phyloP scores from a whole-genome alignment of 2,797 vertebrate species.

The Streptopelia turtur region DNA sequence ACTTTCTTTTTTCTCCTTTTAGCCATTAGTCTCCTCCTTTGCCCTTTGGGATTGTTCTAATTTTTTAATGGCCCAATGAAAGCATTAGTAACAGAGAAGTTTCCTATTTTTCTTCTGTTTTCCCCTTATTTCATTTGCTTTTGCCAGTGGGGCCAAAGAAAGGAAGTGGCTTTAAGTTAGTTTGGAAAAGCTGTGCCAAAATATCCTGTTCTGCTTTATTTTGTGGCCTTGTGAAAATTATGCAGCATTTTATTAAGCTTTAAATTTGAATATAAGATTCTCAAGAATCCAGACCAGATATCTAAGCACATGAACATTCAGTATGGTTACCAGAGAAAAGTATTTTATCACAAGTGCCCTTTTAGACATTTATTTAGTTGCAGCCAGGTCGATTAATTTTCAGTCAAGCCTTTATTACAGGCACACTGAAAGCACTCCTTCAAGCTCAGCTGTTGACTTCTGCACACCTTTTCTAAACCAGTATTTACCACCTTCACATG shows the following conservation, averaged over 20 bases:
- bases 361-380: conserved; percentile 1
- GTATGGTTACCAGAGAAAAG: neutral
- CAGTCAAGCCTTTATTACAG: neutral
- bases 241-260: conserved; percentile 19
- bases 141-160: neutral
- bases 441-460: neutral
- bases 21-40: neutral
- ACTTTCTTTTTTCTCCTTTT: neutral
- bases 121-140: conserved; percentile 7
- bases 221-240: conserved; percentile 6
- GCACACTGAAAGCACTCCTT: neutral
- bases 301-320: neutral
- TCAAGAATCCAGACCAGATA: neutral
- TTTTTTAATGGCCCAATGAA: neutral
- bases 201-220: neutral
- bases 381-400: neutral
- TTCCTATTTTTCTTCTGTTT: neutral
- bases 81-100: neutral
- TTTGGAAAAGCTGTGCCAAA: neutral
- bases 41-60: neutral
- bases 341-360: neutral
- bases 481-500: neutral
- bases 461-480: neutral
- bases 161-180: neutral
- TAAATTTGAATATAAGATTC: conserved; percentile 11